Conservation (phyloP, 2,113 vertebrate genomes). For the Nyctibius bracteatus region DNA sequence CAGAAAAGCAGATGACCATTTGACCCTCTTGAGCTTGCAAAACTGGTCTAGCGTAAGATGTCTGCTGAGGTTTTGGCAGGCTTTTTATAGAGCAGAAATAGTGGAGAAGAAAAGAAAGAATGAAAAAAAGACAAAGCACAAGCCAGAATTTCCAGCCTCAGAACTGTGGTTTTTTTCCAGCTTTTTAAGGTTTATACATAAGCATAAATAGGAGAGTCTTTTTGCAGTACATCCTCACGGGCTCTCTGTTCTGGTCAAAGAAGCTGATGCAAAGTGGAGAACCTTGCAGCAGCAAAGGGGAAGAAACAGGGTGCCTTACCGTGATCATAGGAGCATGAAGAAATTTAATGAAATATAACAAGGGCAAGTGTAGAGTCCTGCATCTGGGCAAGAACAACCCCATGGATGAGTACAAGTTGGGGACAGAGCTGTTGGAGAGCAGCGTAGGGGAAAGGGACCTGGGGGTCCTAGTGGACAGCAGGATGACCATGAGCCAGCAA, state of each 20-base stretch:
- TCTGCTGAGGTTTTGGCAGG: background rate
- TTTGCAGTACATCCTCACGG: background rate
- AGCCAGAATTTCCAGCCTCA: background rate
- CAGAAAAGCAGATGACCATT: background rate
- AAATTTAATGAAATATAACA: no score
- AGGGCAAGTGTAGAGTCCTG: no score
- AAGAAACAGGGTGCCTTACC: background rate
- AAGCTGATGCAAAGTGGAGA: background rate
- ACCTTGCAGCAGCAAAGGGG: accelerated
- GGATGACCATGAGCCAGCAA: no score
- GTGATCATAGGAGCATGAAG: accelerated
- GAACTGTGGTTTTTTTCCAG: accelerated
- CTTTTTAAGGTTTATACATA: background rate
- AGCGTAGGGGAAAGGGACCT: no score
- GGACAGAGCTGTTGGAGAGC: no score
- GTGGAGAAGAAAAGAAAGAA: background rate
- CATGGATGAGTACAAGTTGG: no score
- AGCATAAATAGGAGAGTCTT: background rate
- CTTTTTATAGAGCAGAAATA: background rate
- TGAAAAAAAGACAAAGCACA: accelerated
- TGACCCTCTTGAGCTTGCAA: background rate
- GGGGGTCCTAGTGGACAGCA: no score
- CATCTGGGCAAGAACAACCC: no score
- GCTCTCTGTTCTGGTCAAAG: accelerated
- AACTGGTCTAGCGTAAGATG: background rate